Evolutionary conservation across 2,888 invertebrate genomes (phyloP).

Genomic region (Tetranychus piercei): DNA sequence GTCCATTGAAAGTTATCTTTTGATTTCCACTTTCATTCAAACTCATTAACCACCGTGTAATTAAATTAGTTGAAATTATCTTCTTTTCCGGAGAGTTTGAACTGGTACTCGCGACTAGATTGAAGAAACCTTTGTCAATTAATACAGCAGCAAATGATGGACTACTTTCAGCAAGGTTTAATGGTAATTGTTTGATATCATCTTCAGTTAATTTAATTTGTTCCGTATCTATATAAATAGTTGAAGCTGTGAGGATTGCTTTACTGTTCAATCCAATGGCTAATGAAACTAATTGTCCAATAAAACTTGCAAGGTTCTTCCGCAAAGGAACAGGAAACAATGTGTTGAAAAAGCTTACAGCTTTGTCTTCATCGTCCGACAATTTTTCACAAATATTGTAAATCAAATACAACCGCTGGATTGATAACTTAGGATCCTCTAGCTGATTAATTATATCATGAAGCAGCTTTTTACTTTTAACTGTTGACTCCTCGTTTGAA

Average conservation of each 20-base stretch:
- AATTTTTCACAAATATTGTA: not conserved
- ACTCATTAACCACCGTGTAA: constrained; percentile 3
- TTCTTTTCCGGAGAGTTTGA: not conserved
- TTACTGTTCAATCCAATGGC: constrained; percentile 4
- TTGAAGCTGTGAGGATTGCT: constrained; percentile 2
- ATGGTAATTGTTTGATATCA: constrained; percentile 8
- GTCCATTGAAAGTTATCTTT: constrained; percentile 12
- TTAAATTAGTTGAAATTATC: not conserved
- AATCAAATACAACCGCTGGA: constrained; percentile 6
- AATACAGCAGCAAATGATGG: constrained; percentile 9
- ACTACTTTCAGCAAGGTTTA: not conserved
- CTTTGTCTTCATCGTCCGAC: not conserved
- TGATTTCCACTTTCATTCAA: constrained; percentile 2
- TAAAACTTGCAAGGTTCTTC: not conserved
- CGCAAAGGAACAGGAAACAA: constrained; percentile 9
- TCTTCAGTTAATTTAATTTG: constrained; percentile 7
- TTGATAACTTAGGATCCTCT: constrained; percentile 5
- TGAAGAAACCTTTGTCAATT: constrained; percentile 3
- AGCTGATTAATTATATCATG: not conserved
- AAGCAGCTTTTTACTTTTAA: constrained; percentile 3
- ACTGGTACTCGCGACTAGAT: not conserved
- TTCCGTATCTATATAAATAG: constrained; percentile 8
- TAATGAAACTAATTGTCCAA: constrained; percentile 11
- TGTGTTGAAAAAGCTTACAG: not conserved
- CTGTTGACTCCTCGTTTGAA: not conserved